These are phyloP conservation scores for Hephaestus fuliginosus DNA, from an alignment of 2,797 vertebrate genomes.

Conservation along the genomic window DNA sequence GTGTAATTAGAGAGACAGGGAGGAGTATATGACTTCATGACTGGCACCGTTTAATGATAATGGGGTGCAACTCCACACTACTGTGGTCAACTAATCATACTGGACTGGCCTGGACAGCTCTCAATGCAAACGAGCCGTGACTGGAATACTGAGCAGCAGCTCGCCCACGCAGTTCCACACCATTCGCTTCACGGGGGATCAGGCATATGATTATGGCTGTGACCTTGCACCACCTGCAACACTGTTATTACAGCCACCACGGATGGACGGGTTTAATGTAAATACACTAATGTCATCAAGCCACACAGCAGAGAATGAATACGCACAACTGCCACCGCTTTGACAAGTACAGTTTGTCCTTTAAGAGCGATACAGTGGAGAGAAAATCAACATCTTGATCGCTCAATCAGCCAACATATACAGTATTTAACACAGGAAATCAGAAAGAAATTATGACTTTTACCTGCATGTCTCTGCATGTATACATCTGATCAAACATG, in stretches of 20 bases:
- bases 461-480: background rate
- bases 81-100: constrained; percentile 85
- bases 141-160: constrained; percentile 80
- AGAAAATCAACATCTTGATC: constrained; percentile 26
- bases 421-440: background rate
- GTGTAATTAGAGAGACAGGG: constrained; percentile 81
- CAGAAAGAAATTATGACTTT: background rate
- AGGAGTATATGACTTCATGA: constrained; percentile 81
- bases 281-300: constrained; percentile 69
- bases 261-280: constrained; percentile 76
- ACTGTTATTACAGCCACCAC: constrained; percentile 71
- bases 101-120: constrained; percentile 76
- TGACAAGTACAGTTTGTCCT: constrained; percentile 48
- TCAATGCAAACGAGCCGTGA: constrained; percentile 78
- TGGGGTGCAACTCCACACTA: constrained; percentile 78
- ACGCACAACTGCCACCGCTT: constrained; percentile 19
- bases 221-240: constrained; percentile 77
- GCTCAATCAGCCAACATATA: background rate
- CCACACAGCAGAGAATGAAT: constrained; percentile 40
- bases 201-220: constrained; percentile 74
- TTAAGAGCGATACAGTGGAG: constrained; percentile 14
- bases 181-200: constrained; percentile 69
- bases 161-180: constrained; percentile 67
- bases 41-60: constrained; percentile 84
- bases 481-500: background rate